Evolutionary conservation across 2,888 invertebrate genomes (phyloP), one percentile per base, ranked within the genome.

Genomic region (Sinotaia quadrata): DNA sequence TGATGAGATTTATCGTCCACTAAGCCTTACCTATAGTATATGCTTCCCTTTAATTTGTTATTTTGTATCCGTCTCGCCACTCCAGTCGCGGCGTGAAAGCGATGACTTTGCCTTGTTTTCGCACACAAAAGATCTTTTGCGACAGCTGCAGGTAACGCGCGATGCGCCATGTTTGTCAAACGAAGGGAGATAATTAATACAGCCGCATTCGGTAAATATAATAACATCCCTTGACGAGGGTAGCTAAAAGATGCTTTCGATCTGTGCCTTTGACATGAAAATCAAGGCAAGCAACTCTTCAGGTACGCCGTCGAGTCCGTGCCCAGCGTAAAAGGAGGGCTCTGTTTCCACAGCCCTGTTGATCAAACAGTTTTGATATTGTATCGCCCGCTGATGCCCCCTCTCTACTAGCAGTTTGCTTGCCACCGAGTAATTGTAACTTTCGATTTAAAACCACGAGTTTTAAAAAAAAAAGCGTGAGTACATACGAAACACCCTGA

Each of bases 181-280:
- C 27, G 4, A 34, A 21, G 52, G 63, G 41, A 63, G 52, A 63
- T 63, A 63, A 63, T 63, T 63, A 63, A 63, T 37, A 51, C 41
- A 18, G 54, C 34, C 21, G 37, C 54, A 37, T 63, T 36, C 54
- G 41, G 34, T 63, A 37, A 63, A 52, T 63, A 52, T 36, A 51
- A 27, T 37, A 51, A 34, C 27, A n/a, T 33, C 47, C 44, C 52
- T 10, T 34, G 29, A 29, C 37, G 44, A 49, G 37, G 24, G 8
- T 15, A 15, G 33, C 7, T n/a, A 21, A 31, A 61, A 34, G 51
- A 61, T 49, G 34, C 49, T 61, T 61, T 31, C 47, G 31, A 49
- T 61, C 51, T 18, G 49, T 34, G 8, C 37, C 37, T n/a, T 51
- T 52, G 52, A 37, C 29, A 24, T 2, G 41, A 15, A 24, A 37